Evolutionary conservation across 2,888 invertebrate species (phyloP).

Genomic region (Eupithecia insigniata): DNA sequence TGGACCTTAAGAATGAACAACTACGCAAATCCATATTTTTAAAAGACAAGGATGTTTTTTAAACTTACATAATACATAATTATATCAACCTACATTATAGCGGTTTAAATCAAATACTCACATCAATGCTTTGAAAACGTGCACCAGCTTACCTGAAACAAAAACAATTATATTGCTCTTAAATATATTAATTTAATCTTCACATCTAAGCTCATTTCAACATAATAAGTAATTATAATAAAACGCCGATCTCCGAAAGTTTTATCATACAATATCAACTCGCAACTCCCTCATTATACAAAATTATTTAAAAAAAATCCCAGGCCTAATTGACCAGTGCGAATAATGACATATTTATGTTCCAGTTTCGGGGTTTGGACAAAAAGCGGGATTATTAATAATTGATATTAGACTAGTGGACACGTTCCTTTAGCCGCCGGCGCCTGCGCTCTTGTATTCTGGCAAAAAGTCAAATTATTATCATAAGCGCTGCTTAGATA

Average conservation of each 20-base stretch:
- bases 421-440: conserved; percentile 68
- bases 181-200: background rate
- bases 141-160: conserved; percentile 48
- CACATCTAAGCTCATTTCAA: conserved; percentile 21
- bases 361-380: conserved; percentile 36
- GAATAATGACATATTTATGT: conserved; percentile 80
- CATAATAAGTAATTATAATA: conserved; percentile 36
- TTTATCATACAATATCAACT: conserved; percentile 38
- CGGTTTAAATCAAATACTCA: background rate
- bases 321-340: conserved; percentile 73
- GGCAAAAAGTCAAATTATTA: conserved; percentile 62
- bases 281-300: conserved; percentile 47
- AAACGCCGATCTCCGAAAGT: conserved; percentile 25
- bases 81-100: no score
- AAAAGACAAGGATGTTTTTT: no score
- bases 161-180: conserved; percentile 21
- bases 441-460: conserved; percentile 72
- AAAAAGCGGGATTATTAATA: conserved; percentile 72
- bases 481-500: conserved; percentile 66
- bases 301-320: conserved; percentile 38
- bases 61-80: no score
- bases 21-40: background rate
- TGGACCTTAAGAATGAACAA: background rate
- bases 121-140: background rate
- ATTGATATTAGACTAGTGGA: conserved; percentile 70